phyloP scores from a whole-genome alignment of 2,797 vertebrate genomes.

The Sciurus carolinensis region DNA sequence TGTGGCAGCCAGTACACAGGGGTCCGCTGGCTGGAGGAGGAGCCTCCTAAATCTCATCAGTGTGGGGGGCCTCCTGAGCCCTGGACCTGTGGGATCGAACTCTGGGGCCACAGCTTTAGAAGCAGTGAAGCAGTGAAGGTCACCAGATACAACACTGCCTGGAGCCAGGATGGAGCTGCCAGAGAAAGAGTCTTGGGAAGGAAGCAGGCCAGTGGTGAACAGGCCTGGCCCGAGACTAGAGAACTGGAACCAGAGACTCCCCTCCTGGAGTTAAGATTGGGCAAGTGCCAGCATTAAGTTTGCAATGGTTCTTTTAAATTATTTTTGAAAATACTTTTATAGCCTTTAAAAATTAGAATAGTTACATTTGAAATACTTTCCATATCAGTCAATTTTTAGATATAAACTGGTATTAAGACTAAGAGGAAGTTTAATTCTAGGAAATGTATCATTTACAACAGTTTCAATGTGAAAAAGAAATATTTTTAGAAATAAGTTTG shows the following conservation, averaged over 20 bases:
- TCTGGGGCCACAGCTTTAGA: neutral
- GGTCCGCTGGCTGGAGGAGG: constrained; percentile 50
- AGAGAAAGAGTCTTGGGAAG: neutral
- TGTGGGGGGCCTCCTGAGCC: neutral
- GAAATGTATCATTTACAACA: neutral
- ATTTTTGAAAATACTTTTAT: neutral
- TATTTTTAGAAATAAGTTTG: constrained; percentile 45
- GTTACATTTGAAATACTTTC: neutral
- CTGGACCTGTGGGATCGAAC: neutral
- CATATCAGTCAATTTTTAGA: neutral
- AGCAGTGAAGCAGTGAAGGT: neutral
- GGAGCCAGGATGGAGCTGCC: neutral
- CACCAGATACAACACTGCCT: neutral
- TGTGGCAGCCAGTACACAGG: constrained; percentile 50
- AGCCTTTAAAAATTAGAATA: neutral
- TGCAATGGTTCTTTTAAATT: constrained; percentile 22
- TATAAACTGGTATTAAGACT: neutral
- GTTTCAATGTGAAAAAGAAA: neutral
- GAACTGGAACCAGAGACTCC: neutral
- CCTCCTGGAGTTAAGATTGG: too few species aligned
- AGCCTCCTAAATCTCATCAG: neutral
- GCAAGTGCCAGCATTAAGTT: neutral
- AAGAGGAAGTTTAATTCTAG: constrained; percentile 9
- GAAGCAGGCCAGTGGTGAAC: neutral
- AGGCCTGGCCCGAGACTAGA: neutral